Base-by-base conservation (phyloP, 35 echinoderm and acorn worm genomes). In the Chiridota heheva region DNA sequence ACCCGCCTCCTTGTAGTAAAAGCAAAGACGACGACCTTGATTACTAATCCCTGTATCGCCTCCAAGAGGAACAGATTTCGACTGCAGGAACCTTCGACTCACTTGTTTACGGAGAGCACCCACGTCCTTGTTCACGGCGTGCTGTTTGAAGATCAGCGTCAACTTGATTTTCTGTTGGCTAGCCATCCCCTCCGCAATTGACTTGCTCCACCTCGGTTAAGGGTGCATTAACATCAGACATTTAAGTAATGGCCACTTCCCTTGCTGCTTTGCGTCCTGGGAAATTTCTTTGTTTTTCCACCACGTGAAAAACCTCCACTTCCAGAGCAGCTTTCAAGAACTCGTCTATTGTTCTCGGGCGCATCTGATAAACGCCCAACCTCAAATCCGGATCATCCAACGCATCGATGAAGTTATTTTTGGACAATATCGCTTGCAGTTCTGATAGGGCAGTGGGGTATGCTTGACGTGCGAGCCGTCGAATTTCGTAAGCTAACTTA, bases 301-400 rank as follows among this genome's bases (percentile, higher is more conserved):
- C 73, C 10, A 35, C 59, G 33, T 58, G 73, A 27, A 77, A 77
- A 22, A 53, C 73, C 47, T 77, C 73, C 7, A 77, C 39, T 36
- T 77, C 73, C 22, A 77, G 48, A 24, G 73, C 73, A 31, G 47
- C 45, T 17, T 55, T 5, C 43, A 83, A 33, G 5, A 49, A 44
- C 5, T 83, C 81, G 40, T 83, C 46, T n/a, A 72, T 35, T 7
- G 41, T 72, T 36, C n/a, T 28, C 15, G 75, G 66, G 56, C 47
- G 53, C 25, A 36, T 61, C 45, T 89, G 86, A 42, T 75, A 89
- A 0, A 81, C 86, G n/a, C 8, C 44, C 15, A 77, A 39, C 49
- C 73, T 32, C 5, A 77, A 26, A 66, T 66, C 63, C 8, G 28
- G 13, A 31, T 82, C 80, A 26, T 67, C 63, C 3, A 69, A 29